Conservation (phyloP, 2,888 invertebrate genomes). For the Heteromurus nitidus region DNA sequence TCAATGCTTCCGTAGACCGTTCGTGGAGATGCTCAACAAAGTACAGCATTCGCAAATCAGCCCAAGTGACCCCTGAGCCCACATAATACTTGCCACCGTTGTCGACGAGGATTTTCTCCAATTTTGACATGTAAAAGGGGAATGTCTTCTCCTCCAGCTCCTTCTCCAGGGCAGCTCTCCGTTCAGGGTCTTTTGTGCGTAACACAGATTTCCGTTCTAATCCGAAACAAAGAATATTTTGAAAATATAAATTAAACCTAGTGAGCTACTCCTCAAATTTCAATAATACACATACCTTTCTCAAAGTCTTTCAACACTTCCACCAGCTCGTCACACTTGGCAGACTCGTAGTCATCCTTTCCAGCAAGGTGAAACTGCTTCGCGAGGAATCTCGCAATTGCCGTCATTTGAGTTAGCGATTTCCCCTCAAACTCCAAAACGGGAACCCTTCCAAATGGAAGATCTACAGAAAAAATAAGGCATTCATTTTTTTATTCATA, state of each 20-base stretch:
- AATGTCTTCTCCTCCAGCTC: not conserved
- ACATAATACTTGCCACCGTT: not conserved
- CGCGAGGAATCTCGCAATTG: slow-evolving; percentile 72
- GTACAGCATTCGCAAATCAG: not conserved
- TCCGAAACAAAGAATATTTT: not conserved
- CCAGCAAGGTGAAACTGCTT: slow-evolving; percentile 26
- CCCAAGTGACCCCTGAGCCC: not conserved
- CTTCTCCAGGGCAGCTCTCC: not conserved
- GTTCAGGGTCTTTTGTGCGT: not conserved
- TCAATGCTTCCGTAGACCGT: too few relatives aligned
- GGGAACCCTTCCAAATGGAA: not conserved
- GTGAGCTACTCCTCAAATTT: not conserved
- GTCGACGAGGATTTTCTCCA: not conserved
- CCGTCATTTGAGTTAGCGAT: slow-evolving; percentile 70
- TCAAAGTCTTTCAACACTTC: not conserved
- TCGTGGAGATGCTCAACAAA: too few relatives aligned
- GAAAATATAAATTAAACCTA: not conserved
- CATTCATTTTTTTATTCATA: not conserved
- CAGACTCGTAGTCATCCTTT: slow-evolving; percentile 60
- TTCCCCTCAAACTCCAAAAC: slow-evolving; percentile 7
- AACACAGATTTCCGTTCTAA: not conserved
- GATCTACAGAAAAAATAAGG: not conserved
- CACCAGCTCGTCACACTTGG: not conserved
- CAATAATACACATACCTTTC: not conserved
- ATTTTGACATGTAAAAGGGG: not conserved